A percentile compares a stretch with the other conserved stretches of the same genome.
These are phyloP conservation scores for Xanthorhoe spadicearia DNA, from an alignment of 2,888 invertebrate species.

Conservation along the genomic window DNA sequence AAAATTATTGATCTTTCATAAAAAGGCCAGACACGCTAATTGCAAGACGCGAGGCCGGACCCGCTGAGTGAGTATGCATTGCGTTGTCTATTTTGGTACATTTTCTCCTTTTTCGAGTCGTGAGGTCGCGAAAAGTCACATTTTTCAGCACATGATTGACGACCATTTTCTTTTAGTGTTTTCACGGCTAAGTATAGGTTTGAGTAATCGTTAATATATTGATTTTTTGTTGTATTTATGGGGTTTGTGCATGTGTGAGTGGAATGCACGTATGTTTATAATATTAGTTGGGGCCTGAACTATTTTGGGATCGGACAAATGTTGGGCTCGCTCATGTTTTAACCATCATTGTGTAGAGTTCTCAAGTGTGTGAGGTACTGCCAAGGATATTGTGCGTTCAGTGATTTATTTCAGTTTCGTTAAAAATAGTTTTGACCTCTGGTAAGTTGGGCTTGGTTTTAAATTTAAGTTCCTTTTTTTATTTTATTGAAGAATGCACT, in stretches of 20 bases:
- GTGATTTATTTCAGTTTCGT: conserved; percentile 29
- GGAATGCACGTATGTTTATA: conserved; percentile 73
- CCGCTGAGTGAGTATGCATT: conserved; percentile 64
- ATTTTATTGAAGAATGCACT: too few relatives aligned
- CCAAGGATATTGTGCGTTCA: conserved; percentile 39
- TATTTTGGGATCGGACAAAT: conserved; percentile 82
- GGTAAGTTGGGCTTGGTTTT: conserved; percentile 7
- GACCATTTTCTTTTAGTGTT: conserved; percentile 64
- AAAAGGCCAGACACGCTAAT: conserved; percentile 72
- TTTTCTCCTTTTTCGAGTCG: conserved; percentile 59
- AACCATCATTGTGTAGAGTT: conserved; percentile 59
- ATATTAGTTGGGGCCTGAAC: conserved; percentile 81
- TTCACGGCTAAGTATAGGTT: conserved; percentile 46
- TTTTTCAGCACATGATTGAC: conserved; percentile 73
- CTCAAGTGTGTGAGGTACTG: conserved; percentile 48
- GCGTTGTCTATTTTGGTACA: conserved; percentile 65
- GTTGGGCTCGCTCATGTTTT: conserved; percentile 71
- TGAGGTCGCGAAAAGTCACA: conserved; percentile 73
- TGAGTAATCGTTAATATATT: conserved; percentile 71
- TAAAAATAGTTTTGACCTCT: conserved; percentile 34
- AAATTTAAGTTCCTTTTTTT: not conserved
- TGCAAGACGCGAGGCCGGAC: conserved; percentile 53
- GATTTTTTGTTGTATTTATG: conserved; percentile 66
- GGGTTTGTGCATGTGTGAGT: conserved; percentile 66
- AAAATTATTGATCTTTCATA: conserved; percentile 84